Evolutionary conservation across 2,888 invertebrate species (phyloP).

Genomic region (Alviniconcha strummeri): DNA sequence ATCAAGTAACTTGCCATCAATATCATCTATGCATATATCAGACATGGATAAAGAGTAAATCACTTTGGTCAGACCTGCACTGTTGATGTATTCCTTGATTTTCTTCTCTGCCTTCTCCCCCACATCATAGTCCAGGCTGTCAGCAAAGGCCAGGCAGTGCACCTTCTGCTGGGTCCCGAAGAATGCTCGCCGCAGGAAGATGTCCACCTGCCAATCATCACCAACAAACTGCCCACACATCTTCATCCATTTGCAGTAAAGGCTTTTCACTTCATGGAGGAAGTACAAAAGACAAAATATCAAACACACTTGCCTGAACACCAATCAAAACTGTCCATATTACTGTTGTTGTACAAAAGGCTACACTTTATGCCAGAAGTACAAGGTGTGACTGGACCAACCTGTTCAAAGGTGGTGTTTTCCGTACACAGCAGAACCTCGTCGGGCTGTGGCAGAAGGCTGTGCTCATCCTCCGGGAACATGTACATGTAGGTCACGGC

Average conservation of each 20-base stretch:
- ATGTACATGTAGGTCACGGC: constrained; percentile 44
- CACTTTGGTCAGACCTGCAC: not conserved
- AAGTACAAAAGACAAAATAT: not conserved
- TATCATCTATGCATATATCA: too few species aligned
- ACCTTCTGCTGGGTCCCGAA: constrained; percentile 48
- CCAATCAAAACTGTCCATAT: too few species aligned
- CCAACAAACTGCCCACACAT: not conserved
- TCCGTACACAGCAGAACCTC: constrained; percentile 56
- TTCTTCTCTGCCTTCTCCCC: constrained; percentile 49
- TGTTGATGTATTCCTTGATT: constrained; percentile 42
- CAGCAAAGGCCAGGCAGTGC: constrained; percentile 60
- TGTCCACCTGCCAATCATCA: constrained; percentile 47
- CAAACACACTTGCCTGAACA: not conserved
- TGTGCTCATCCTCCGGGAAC: constrained; percentile 37
- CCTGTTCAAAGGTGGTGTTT: constrained; percentile 19
- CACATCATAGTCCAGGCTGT: constrained; percentile 61
- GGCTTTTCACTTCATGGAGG: too few species aligned
- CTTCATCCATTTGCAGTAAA: not conserved
- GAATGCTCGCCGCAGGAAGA: constrained; percentile 56
- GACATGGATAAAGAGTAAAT: too few species aligned
- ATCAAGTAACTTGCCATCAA: too few species aligned
- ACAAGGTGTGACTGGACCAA: too few species aligned
- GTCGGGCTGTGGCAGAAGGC: constrained; percentile 48
- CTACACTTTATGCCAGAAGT: too few species aligned
- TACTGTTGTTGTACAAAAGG: too few species aligned